Base-by-base conservation (phyloP, 2,797 vertebrate genomes). In the Poeciliopsis turneri region DNA sequence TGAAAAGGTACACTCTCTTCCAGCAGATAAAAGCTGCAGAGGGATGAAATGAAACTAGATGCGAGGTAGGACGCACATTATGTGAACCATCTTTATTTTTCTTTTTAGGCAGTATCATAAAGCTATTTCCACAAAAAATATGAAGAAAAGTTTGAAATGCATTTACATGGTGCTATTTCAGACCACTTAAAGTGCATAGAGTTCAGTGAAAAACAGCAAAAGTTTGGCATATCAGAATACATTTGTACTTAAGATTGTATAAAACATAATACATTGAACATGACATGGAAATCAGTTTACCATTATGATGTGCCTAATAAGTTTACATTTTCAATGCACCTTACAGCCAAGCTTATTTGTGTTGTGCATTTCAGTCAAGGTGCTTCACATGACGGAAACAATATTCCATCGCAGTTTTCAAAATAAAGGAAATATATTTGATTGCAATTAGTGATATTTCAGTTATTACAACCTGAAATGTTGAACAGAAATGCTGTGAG, bases 1-100 rank as follows among this genome's bases (percentile, higher is more conserved):
- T 74, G 77, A 86, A 87, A 86, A 75, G 73, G 36, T 72, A 53
- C 43, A 64, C 45, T 86, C 45, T 55, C 71, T 86, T 28, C 57
- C 39, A 78, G 80, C 59, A 82, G 72, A 81, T 49, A 0, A 68
- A 55, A 76, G 78, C 55, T 59, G 53, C 61, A 53, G 61, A 16
- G 28, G 2, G 25, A 78, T 16, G 13, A 18, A 75, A 72, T 57
- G 23, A 78, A 81, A 79, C 57, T 20, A 10, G 25, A 64, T 16
- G 10, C 3, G 2, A 18, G 25, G 68, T 59, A 43, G 13, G 15
- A 75, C 28, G 39, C 41, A 75, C 5, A 66, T 46, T 64, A 39
- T 46, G 46, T 39, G 55, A 71, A 16, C 33, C 55, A 64, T 25
- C 81, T 9, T 2, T 12, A 7, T 61, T 79, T 49, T 10, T 2